Evolutionary conservation across 2,888 invertebrate genomes (phyloP), one percentile per base, ranked within the genome.

Genomic region (Tridacna crocea): DNA sequence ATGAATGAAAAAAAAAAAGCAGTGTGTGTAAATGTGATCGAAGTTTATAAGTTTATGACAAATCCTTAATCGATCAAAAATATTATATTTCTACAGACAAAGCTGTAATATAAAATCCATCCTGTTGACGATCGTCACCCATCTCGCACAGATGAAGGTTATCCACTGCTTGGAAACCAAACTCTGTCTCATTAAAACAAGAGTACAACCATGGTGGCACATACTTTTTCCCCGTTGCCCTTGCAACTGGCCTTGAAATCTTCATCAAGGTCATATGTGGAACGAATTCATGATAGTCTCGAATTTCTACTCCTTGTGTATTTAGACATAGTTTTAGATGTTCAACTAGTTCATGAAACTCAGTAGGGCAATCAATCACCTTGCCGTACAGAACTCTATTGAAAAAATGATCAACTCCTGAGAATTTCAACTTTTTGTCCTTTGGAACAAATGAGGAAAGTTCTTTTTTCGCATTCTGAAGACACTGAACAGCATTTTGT

Each of bases 251-350:
- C 13, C 94, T 89, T n/a, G 92, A 92, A 0, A 94, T 88, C 81
- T 95, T 95, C 88, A 95, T 90, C 17, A 95, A 77, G 13, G 95
- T 95, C 91, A 95, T 92, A 86, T 95, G 95, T 8, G 95, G 95
- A 11, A 94, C 92, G 87, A 90, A 95, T 19, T 94, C 94, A 89
- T 93, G 93, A 51, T 90, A 91, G 82, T 95, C 94, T n/a, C 93
- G 90, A 13, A 94, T 92, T 17, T 91, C 91, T 10, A 94, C 86
- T 6, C 93, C 94, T 22, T 88, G 88, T 55, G 91, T 88, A 19
- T 82, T 83, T 24, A 95, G 76, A 84, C 90, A 85, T 17, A 90
- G 80, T 78, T 92, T 91, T 19, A 95, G 70, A 47, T 92, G 87
- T 11, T 94, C 87, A 19, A 91, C 92, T 75, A 94, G 90, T 4